Evolutionary conservation across 92 coral and sea anemone genomes (phyloP), one percentile per base, ranked within the genome.

Genomic region (Virgularia gustaviana): DNA sequence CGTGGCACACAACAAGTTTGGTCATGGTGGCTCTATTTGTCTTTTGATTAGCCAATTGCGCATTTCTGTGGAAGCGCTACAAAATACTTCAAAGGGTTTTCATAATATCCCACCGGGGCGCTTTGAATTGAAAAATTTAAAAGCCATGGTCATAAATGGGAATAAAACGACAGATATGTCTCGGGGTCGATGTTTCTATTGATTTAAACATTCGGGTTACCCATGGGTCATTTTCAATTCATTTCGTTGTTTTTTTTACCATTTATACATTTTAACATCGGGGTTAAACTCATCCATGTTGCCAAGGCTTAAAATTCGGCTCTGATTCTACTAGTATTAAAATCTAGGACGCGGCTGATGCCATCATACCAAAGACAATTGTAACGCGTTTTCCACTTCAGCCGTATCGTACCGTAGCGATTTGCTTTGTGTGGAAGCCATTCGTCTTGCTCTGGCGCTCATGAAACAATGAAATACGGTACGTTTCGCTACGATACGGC

Each of bases 21-120:
- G 75, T 68, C 75, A 68, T 68, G 34, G 22, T 33, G 61, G 33
- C 43, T 20, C 9, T 18, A 36, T 12, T 47, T 18, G 6, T 64
- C 15, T 4, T 42, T 15, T 45, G 33, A 11, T 47, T 34, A 32
- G 13, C 27, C 13, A 6, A 2, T 31, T 11, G n/a, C 30, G 7
- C 30, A 27, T 32, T 20, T 22, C 10, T 32, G 23, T 33, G 20
- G 12, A 12, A 52, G 28, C 28, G 58, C 6, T 11, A 52, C 55
- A 49, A 44, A 19, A 32, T 10, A 8, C 13, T 30, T 39, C 43
- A 19, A 35, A 12, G 43, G 44, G 19, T 65, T 6, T 68, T 68
- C 49, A 68, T 68, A 30, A 47, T 34, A 49, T 13, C 75, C 61
- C 60, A 54, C 75, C 51, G 75, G 16, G 75, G 22, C 10, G 59